These are phyloP conservation scores for Leptestheria dahalacensis DNA, from an alignment of 1,140 invertebrate species.

Conservation along the genomic window DNA sequence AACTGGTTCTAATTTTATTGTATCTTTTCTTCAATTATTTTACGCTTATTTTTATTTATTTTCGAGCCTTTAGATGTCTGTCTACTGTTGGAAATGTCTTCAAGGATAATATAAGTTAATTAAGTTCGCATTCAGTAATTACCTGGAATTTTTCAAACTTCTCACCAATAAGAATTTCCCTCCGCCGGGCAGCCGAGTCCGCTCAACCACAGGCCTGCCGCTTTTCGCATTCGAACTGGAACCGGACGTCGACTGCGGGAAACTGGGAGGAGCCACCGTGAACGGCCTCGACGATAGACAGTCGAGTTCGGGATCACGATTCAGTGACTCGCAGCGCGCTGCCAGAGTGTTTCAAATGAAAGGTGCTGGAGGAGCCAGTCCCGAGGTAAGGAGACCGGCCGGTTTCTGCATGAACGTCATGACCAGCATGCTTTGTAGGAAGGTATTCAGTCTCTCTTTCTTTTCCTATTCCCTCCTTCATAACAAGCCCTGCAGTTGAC, in stretches of 20 bases:
- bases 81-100: too few species aligned
- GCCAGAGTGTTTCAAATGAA: slow-evolving; percentile 1
- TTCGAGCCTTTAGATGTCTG: too few species aligned
- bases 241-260: background rate
- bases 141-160: background rate
- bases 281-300: background rate
- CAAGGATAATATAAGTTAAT: too few species aligned
- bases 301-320: background rate
- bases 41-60: too few species aligned
- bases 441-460: slow-evolving; percentile 33
- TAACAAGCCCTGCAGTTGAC: background rate
- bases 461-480: background rate
- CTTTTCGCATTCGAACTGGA: slow-evolving; percentile 9
- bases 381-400: slow-evolving; percentile 50
- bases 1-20: background rate
- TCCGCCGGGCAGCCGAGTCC: background rate
- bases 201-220: slow-evolving; percentile 10
- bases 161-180: slow-evolving; percentile 3
- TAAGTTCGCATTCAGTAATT: too few species aligned
- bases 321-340: background rate
- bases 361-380: background rate
- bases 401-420: slow-evolving; percentile 48
- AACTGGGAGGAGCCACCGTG: background rate
- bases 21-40: background rate
- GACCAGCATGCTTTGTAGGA: slow-evolving; percentile 52